Evolutionary conservation across 2,888 invertebrate genomes (phyloP).

Genomic region (Aleiodes testaceus): DNA sequence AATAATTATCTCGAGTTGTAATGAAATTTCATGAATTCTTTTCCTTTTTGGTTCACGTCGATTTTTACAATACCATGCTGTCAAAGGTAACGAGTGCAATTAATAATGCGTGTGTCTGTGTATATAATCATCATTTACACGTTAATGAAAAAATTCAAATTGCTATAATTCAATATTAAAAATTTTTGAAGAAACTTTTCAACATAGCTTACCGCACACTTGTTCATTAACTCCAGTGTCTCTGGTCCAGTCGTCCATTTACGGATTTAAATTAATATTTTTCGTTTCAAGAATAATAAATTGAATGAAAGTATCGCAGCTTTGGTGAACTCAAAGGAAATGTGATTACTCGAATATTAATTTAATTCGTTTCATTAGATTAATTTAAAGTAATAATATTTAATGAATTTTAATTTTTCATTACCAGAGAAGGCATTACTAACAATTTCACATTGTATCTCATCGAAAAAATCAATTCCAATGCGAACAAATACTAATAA

Average conservation of each 20-base stretch:
- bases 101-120: constrained; percentile 4
- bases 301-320: too few relatives aligned
- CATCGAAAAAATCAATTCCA: constrained; percentile 9
- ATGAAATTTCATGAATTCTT: constrained; percentile 12
- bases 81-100: too few relatives aligned
- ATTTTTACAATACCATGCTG: too few relatives aligned
- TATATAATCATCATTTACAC: constrained; percentile 15
- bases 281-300: not conserved
- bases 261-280: constrained; percentile 6
- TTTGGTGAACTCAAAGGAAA: not conserved
- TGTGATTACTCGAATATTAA: not conserved
- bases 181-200: not conserved
- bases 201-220: too few relatives aligned
- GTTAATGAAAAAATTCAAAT: too few relatives aligned
- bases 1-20: not conserved
- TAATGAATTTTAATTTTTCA: constrained; percentile 3
- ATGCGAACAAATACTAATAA: constrained; percentile 5
- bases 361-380: constrained; percentile 10
- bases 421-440: constrained; percentile 30
- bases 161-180: not conserved
- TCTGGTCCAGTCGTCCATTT: not conserved
- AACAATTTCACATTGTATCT: constrained; percentile 7
- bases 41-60: not conserved
- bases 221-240: too few relatives aligned
- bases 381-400: constrained; percentile 11